phyloP scores from a whole-genome alignment of 2,797 vertebrate species.

The Apogon talboti region DNA sequence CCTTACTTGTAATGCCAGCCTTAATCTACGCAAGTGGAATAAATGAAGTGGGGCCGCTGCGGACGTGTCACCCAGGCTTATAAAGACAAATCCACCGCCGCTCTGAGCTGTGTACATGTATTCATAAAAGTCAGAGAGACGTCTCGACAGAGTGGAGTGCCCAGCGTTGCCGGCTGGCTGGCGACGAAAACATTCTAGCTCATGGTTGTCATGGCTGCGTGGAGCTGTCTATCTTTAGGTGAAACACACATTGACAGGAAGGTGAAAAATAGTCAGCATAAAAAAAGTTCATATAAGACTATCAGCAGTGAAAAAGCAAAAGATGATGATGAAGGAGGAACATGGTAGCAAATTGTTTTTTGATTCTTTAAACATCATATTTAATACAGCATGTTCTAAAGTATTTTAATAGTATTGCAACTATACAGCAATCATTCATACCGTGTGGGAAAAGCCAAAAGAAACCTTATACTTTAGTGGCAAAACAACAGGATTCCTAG shows the following conservation, averaged over 20 bases:
- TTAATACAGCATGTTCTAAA: too few relatives aligned
- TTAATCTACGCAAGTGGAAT: slow-evolving; percentile 89
- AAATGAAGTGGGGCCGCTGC: slow-evolving; percentile 86
- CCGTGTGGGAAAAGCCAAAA: too few relatives aligned
- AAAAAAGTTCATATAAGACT: slow-evolving; percentile 22
- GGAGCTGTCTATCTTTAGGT: slow-evolving; percentile 71
- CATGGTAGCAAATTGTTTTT: neutral
- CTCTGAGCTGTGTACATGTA: slow-evolving; percentile 81
- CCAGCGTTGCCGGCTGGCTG: slow-evolving; percentile 52
- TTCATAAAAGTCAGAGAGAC: slow-evolving; percentile 85
- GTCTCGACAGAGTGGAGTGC: slow-evolving; percentile 67
- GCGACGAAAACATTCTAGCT: slow-evolving; percentile 54
- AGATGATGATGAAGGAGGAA: slow-evolving; percentile 19
- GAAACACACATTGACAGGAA: slow-evolving; percentile 38
- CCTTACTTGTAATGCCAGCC: slow-evolving; percentile 89
- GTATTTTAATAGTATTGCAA: too few relatives aligned
- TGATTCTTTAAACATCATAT: too few relatives aligned
- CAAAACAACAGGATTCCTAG: neutral
- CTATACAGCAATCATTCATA: too few relatives aligned
- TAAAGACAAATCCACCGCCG: slow-evolving; percentile 87
- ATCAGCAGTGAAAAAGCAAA: slow-evolving; percentile 1
- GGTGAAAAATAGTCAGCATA: slow-evolving; percentile 47
- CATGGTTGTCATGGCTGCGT: slow-evolving; percentile 64
- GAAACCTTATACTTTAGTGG: too few relatives aligned
- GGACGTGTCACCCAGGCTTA: slow-evolving; percentile 85